Conservation (phyloP, 2,888 invertebrate genomes). For the Dynastes maya region DNA sequence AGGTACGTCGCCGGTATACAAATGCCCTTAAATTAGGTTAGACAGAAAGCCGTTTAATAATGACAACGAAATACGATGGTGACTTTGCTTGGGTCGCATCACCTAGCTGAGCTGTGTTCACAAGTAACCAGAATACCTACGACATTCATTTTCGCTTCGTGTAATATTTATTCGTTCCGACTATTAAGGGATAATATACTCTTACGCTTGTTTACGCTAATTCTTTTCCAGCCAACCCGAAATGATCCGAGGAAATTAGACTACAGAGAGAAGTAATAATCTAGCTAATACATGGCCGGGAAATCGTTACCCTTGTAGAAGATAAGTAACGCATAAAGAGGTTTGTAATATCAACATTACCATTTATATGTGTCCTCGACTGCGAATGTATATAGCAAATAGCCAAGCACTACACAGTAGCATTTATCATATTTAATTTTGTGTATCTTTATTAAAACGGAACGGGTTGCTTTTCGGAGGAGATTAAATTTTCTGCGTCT, state of each 20-base stretch:
- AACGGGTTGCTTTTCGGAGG: conserved; percentile 13
- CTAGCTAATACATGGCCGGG: conserved; percentile 28
- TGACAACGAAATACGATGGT: conserved; percentile 23
- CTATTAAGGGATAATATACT: conserved; percentile 4
- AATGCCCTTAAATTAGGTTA: conserved; percentile 23
- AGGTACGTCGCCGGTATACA: conserved; percentile 29
- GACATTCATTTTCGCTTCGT: conserved; percentile 7
- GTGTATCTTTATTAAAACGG: conserved; percentile 42
- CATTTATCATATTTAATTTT: conserved; percentile 43
- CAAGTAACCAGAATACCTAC: not conserved
- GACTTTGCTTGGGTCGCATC: conserved; percentile 3
- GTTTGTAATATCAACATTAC: conserved; percentile 40
- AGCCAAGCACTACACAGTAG: conserved; percentile 3
- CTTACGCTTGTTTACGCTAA: conserved; percentile 32
- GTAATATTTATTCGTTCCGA: not conserved
- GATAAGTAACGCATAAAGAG: conserved; percentile 36
- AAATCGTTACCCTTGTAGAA: conserved; percentile 21
- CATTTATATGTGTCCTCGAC: conserved; percentile 37
- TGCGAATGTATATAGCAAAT: conserved; percentile 11
- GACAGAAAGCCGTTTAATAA: conserved; percentile 42
- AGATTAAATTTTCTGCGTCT: conserved; percentile 40
- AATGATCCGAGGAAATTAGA: conserved; percentile 32
- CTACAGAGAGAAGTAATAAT: conserved; percentile 36
- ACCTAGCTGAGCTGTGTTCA: conserved; percentile 9
- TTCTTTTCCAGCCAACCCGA: conserved; percentile 19